Conservation (phyloP, 2,888 invertebrate genomes). For the Bruchidius siliquastri region DNA sequence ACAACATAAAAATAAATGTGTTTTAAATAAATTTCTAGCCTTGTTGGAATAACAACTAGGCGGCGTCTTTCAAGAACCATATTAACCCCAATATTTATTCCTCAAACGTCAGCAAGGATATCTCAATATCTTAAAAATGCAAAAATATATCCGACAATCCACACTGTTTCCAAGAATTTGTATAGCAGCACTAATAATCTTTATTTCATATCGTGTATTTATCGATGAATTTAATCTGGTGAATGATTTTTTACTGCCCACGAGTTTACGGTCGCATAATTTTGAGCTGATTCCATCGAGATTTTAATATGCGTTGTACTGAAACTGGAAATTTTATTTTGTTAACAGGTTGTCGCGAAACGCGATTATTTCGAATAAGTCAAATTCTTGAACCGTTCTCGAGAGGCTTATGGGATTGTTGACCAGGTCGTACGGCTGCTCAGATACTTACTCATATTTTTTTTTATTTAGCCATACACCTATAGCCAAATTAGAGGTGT, state of each 20-base stretch:
- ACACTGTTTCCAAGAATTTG: slow-evolving; percentile 1
- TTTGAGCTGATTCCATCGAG: background rate
- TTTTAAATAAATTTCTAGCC: background rate
- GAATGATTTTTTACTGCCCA: slow-evolving; percentile 3
- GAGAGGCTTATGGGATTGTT: background rate
- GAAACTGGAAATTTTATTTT: background rate
- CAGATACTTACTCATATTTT: too few species aligned
- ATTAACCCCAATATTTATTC: slow-evolving; percentile 1
- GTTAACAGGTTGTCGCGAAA: background rate
- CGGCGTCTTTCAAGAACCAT: slow-evolving; percentile 2
- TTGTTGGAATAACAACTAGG: background rate
- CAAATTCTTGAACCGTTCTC: background rate
- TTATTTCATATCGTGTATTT: slow-evolving; percentile 6
- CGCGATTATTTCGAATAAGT: background rate
- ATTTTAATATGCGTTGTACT: background rate
- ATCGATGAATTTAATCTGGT: slow-evolving; percentile 2
- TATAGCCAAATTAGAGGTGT: too few species aligned
- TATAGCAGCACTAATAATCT: slow-evolving; percentile 3
- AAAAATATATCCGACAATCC: slow-evolving; percentile 2
- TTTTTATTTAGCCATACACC: too few species aligned
- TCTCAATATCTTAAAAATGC: slow-evolving; percentile 2
- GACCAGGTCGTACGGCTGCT: too few species aligned
- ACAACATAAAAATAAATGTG: slow-evolving; percentile 1
- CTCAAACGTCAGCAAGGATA: background rate
- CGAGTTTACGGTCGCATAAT: background rate